Evolutionary conservation across 1,140 invertebrate species (phyloP).

Genomic region (Drosophila saltans): DNA sequence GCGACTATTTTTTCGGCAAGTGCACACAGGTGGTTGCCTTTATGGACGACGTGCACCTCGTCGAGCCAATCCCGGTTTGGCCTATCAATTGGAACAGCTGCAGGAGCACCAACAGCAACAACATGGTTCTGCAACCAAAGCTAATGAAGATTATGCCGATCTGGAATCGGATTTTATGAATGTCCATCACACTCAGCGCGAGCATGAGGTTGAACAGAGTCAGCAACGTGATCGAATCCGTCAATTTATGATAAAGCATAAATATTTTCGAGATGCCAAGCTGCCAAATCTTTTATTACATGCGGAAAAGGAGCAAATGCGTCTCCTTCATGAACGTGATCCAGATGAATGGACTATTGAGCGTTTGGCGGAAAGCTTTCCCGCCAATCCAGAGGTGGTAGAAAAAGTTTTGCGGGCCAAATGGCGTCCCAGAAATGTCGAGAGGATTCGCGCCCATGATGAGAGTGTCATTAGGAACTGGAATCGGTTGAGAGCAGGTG

Average conservation of each 20-base stretch:
- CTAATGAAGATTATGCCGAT: slow-evolving; percentile 82
- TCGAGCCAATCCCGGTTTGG: slow-evolving; percentile 69
- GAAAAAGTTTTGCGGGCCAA: slow-evolving; percentile 86
- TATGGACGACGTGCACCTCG: slow-evolving; percentile 47
- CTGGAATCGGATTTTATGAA: slow-evolving; percentile 84
- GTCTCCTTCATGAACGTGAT: slow-evolving; percentile 87
- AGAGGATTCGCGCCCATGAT: slow-evolving; percentile 87
- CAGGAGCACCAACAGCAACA: slow-evolving; percentile 32
- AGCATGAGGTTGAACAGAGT: slow-evolving; percentile 82
- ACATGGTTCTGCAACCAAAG: slow-evolving; percentile 44
- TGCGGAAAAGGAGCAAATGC: slow-evolving; percentile 92
- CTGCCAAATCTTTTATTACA: slow-evolving; percentile 91
- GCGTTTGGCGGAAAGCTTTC: slow-evolving; percentile 91
- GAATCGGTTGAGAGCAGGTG: slow-evolving; percentile 85
- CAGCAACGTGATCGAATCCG: slow-evolving; percentile 83
- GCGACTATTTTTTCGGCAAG: slow-evolving; percentile 30
- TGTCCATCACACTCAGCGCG: slow-evolving; percentile 74
- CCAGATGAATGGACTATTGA: slow-evolving; percentile 90
- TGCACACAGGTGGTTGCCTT: slow-evolving; percentile 41
- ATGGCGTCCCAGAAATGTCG: slow-evolving; percentile 85
- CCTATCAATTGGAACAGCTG: slow-evolving; percentile 62
- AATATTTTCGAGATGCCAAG: slow-evolving; percentile 88
- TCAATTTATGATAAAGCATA: slow-evolving; percentile 87
- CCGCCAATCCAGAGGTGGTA: slow-evolving; percentile 86
- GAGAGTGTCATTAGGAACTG: slow-evolving; percentile 87